These are phyloP conservation scores for Ptychochromis oligacanthus DNA, from an alignment of 2,113 vertebrate genomes.

Conservation along the genomic window DNA sequence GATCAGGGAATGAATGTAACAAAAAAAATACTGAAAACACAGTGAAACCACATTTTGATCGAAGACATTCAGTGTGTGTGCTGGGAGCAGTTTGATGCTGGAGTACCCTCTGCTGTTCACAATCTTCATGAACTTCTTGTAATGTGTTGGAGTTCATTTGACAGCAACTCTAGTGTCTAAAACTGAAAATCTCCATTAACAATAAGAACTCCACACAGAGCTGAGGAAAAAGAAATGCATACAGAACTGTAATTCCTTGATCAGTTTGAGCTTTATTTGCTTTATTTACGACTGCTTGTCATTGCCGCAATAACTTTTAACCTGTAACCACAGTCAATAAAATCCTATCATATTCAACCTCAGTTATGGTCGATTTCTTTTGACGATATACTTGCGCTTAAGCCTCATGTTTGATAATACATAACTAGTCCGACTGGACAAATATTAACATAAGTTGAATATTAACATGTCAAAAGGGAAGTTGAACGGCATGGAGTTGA, in stretches of 20 bases:
- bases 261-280: not conserved
- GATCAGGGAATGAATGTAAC: not conserved
- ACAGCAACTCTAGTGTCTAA: not conserved
- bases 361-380: not conserved
- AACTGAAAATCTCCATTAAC: no score
- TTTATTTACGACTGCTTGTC: not conserved
- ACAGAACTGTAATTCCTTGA: not conserved
- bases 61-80: not conserved
- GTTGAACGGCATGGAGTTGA: not conserved
- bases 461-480: not conserved
- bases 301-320: not conserved
- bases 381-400: not conserved
- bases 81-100: not conserved
- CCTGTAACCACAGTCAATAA: not conserved
- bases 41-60: not conserved
- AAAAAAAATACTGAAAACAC: not conserved
- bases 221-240: not conserved
- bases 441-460: not conserved
- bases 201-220: not conserved
- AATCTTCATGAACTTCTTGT: not conserved
- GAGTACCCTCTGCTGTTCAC: not conserved
- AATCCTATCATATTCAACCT: not conserved
- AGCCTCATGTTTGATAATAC: not conserved
- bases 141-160: not conserved
- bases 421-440: not conserved